Base-by-base conservation (phyloP, 2,113 vertebrate species). In the Antennarius striatus region DNA sequence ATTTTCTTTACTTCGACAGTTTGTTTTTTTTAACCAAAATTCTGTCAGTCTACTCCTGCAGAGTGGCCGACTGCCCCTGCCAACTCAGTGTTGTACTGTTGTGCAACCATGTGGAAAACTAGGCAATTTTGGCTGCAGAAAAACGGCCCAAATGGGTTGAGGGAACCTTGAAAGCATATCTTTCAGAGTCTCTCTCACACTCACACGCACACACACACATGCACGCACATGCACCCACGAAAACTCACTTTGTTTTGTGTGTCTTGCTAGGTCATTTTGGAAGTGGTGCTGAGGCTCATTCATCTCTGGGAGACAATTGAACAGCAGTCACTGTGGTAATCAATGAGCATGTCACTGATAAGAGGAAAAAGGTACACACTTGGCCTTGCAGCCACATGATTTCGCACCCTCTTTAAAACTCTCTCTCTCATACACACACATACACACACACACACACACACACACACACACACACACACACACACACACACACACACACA, bases 81-180 rank as follows among this genome's bases (percentile, higher is more conserved):
- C 16, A 62, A 71, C 56, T 73, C 61, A 43, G 64, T 63, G 60
- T 62, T 39, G 79, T 61, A 79, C 72, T 63, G 60, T 65, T 39
- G 79, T 61, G 81, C 72, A 77, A 70, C 78, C 81, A 75, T 73
- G 89, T 84, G 84, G 85, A 90, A 91, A 91, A 91, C 80, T 53
- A 87, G 79, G 63, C 83, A 87, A 86, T 89, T 88, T 86, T 79
- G 79, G 79, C 66, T 75, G 55, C 69, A 71, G 80, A 79, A 83
- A 86, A 85, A 83, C 63, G 59, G 64, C 52, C 71, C 36, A 85
- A 86, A 86, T 66, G 65, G 77, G 75, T 43, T 48, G 66, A 71
- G 29, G 64, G 48, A 64, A 75, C 61, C 70, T 63, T 71, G 51
- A 53, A 83, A 56, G 73, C 52, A n/a, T 76, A 79, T 86, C 61